phyloP scores from a whole-genome alignment of 2,888 invertebrate species.

The Hoplodrina ambigua region DNA sequence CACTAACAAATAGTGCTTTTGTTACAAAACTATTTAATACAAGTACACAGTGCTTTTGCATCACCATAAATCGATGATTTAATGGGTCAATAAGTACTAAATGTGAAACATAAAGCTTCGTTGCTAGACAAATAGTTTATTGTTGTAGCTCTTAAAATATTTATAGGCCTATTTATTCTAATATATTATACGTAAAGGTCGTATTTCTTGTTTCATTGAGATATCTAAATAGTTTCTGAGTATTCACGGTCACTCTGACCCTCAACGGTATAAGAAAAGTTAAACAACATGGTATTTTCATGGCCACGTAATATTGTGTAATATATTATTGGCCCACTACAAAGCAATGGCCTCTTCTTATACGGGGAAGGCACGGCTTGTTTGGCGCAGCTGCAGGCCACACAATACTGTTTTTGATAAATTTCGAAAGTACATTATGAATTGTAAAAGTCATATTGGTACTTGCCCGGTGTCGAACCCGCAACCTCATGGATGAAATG shows the following conservation, averaged over 20 bases:
- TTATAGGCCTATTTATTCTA: slow-evolving; percentile 73
- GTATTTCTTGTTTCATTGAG: slow-evolving; percentile 34
- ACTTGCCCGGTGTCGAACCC: too few species aligned
- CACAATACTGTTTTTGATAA: too few species aligned
- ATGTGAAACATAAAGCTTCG: slow-evolving; percentile 50
- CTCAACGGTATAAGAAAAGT: slow-evolving; percentile 15
- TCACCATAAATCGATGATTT: slow-evolving; percentile 58
- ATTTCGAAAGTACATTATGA: too few species aligned
- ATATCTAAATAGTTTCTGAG: slow-evolving; percentile 15
- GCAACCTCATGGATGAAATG: too few species aligned
- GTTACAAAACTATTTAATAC: slow-evolving; percentile 40
- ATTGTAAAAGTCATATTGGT: too few species aligned
- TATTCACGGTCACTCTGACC: slow-evolving; percentile 21
- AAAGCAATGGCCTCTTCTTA: too few species aligned
- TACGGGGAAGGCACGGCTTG: too few species aligned
- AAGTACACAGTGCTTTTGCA: slow-evolving; percentile 42
- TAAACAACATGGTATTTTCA: background rate
- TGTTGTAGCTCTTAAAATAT: slow-evolving; percentile 66
- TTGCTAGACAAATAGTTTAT: slow-evolving; percentile 45
- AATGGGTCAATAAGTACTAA: slow-evolving; percentile 57
- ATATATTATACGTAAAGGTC: slow-evolving; percentile 63
- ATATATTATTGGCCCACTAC: too few species aligned
- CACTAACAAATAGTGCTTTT: slow-evolving; percentile 26
- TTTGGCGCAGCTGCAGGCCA: too few species aligned
- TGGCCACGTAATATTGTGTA: background rate